Percentiles rank a stretch among this genome's conserved stretches.
These are phyloP conservation scores for Ichneumoninae sp. DNA, from an alignment of 2,888 invertebrate species.

Conservation along the genomic window DNA sequence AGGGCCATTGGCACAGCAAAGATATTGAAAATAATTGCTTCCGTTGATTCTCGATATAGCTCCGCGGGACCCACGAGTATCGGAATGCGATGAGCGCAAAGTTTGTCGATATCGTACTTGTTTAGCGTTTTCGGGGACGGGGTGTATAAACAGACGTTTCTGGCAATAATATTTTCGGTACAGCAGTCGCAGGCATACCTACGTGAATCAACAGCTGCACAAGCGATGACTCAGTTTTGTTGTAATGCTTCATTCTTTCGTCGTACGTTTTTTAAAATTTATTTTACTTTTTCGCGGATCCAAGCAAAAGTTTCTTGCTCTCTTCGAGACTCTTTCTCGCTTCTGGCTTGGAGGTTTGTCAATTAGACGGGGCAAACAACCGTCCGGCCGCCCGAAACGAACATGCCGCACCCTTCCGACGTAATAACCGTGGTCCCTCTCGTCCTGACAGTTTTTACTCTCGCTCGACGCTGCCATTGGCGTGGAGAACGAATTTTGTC, in stretches of 20 bases:
- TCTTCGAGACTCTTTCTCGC: background rate
- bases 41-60: slow-evolving; percentile 6
- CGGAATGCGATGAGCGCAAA: slow-evolving; percentile 5
- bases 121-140: background rate
- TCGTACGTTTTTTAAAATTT: slow-evolving; percentile 12
- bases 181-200: slow-evolving; percentile 25
- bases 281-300: slow-evolving; percentile 36
- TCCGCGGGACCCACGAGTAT: background rate
- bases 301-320: slow-evolving; percentile 26
- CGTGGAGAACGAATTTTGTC: slow-evolving; percentile 1
- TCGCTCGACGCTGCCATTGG: slow-evolving; percentile 22
- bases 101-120: background rate
- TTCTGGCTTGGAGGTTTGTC: slow-evolving; percentile 41
- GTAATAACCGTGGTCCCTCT: slow-evolving; percentile 48
- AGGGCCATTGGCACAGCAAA: background rate
- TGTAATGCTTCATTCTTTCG: slow-evolving; percentile 14
- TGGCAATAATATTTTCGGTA: slow-evolving; percentile 23
- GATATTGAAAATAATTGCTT: background rate
- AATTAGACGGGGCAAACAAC: slow-evolving; percentile 31
- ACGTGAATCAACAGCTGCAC: slow-evolving; percentile 59
- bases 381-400: slow-evolving; percentile 29
- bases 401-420: slow-evolving; percentile 49
- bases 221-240: slow-evolving; percentile 56
- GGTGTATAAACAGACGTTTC: background rate
- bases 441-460: slow-evolving; percentile 49